These are phyloP conservation scores for Hozukius guyotensis DNA, from an alignment of 2,797 vertebrate species.

Conservation along the genomic window DNA sequence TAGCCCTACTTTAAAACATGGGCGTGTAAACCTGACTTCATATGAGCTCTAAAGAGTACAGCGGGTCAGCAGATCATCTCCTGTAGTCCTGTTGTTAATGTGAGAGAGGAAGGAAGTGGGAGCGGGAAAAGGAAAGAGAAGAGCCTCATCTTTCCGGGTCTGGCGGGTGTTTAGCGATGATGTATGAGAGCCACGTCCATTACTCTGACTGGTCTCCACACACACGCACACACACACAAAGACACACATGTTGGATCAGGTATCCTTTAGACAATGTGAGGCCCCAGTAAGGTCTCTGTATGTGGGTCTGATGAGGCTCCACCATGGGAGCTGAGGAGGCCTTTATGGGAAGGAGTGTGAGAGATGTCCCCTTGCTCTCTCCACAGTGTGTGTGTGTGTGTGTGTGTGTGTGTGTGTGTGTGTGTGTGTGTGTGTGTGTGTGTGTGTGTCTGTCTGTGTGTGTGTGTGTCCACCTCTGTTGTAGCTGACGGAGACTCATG, in stretches of 20 bases:
- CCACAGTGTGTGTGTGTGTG: not conserved
- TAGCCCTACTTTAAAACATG: not conserved
- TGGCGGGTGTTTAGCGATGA: slow-evolving; percentile 55
- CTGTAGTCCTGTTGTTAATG: not conserved
- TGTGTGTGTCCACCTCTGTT: slow-evolving; percentile 1
- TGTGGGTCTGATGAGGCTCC: slow-evolving; percentile 34
- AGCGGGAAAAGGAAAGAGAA: not conserved
- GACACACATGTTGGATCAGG: slow-evolving; percentile 54
- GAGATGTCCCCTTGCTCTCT: slow-evolving; percentile 1
- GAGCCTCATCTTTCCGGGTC: slow-evolving; percentile 17
- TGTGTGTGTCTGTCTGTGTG: not conserved
- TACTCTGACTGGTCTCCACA: slow-evolving; percentile 34
- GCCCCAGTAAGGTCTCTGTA: slow-evolving; percentile 38
- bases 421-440: slow-evolving; percentile 17
- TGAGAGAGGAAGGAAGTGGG: slow-evolving; percentile 7
- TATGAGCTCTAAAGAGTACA: not conserved
- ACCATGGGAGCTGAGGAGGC: slow-evolving; percentile 12
- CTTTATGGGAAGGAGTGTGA: slow-evolving; percentile 22
- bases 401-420: slow-evolving; percentile 12
- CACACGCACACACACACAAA: slow-evolving; percentile 34
- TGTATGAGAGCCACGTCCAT: slow-evolving; percentile 56
- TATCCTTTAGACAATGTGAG: slow-evolving; percentile 64
- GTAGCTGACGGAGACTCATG: slow-evolving; percentile 29
- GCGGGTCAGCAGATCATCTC: not conserved
- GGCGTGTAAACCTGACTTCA: not conserved